These are phyloP conservation scores for Hyaena hyaena DNA, from an alignment of 2,113 vertebrate genomes.

Conservation along the genomic window DNA sequence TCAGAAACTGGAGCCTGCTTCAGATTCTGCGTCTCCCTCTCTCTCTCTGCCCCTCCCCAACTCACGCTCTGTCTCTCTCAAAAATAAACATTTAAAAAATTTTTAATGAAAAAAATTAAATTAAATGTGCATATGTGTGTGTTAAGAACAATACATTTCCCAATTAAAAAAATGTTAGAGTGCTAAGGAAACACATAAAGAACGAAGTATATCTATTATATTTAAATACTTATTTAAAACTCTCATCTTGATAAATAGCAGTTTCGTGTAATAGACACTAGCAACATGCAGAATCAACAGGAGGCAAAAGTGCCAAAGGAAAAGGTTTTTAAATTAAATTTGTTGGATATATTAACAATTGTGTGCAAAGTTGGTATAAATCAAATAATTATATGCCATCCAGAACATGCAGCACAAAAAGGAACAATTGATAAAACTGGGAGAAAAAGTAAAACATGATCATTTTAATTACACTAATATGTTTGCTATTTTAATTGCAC, in stretches of 20 bases:
- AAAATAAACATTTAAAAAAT: no score
- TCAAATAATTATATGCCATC: neutral
- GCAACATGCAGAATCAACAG: neutral
- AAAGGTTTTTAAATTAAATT: neutral
- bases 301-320: neutral
- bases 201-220: neutral
- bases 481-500: neutral
- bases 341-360: neutral
- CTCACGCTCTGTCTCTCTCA: no score
- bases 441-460: neutral
- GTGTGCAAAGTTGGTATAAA: neutral
- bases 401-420: neutral
- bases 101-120: no score
- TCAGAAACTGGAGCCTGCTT: no score
- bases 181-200: neutral
- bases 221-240: constrained; percentile 10
- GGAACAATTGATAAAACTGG: neutral
- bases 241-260: neutral
- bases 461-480: neutral
- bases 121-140: neutral
- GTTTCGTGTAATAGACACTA: neutral
- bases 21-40: no score
- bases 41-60: no score
- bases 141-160: constrained; percentile 4
- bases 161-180: neutral